Evolutionary conservation across 2,797 vertebrate species (phyloP), one percentile per base, ranked within the genome.

Genomic region (Stomatorhinus walkeri): DNA sequence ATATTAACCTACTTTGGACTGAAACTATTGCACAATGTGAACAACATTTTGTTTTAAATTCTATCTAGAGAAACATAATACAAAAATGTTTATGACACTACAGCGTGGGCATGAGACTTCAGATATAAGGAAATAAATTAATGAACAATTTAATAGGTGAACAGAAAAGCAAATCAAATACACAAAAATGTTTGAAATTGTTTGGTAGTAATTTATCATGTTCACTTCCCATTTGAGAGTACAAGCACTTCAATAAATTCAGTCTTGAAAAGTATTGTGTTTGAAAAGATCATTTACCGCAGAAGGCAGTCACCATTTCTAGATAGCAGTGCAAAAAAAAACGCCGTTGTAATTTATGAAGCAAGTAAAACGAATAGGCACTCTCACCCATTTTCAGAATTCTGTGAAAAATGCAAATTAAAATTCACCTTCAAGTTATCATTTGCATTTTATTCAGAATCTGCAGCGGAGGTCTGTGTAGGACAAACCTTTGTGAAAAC

Each of bases 341-440:
- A 2, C 59, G 46, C 32, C 49, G 24, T 43, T 59, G 48, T 52
- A 68, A 89, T 89, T 51, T 72, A 89, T 76, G 84, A 52, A 76
- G 84, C 28, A 86, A 72, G 46, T 40, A 89, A 87, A 76, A 89
- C 46, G 64, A 87, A 61, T 36, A 48, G 64, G 85, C 48, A 14
- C 68, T 19, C 51, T 19, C 76, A 3, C 5, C 88, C 49, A 76
- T 61, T 87, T 87, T 68, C 48, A 81, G 88, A 87, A 49, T 61
- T 79, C 64, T 61, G 56, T 79, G 84, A 56, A 89, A 48, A 89
- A 81, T 81, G 85, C 14, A 85, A 81, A 89, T 87, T 87, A 87
- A 81, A 87, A 87, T 89, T 87, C 85, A 87, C 85, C 85, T 79
- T 79, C 64, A 81, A 89, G 85, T 87, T 56, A 89, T 89, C 48